Base-by-base conservation (phyloP, 2,113 vertebrate genomes). In the Nannobrachium achirus region DNA sequence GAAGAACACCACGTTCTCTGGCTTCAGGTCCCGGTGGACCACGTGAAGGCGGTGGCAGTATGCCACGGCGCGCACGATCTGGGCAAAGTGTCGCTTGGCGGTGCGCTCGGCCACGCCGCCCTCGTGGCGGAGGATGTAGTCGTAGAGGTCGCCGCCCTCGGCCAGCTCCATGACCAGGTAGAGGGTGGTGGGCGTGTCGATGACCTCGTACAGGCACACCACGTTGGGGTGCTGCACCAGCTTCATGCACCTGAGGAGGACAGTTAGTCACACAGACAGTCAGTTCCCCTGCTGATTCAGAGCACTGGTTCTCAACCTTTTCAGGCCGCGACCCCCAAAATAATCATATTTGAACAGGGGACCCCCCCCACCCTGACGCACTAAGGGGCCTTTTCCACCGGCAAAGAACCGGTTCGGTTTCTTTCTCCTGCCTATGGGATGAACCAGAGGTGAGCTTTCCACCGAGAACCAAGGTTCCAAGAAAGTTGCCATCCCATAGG, bases 151-250 rank as follows among this genome's bases (percentile, higher is more conserved):
- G 0, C 95, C 95, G 0, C 95, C 95, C 0, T 96, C 94, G 0
- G 93, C 95, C 88, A 96, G 93, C 91, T 96, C 95, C 92, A 96
- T 92, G 76, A 96, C 91, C 68, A 96, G 93, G 92, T 95, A 95
- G 70, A 96, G 94, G 79, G 94, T 95, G 89, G 93, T 88, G 3
- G 93, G 93, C 0, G 95, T 96, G 89, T 96, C 94, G 4, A 96
- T 95, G 75, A 95, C 95, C 85, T 96, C 94, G 41, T 95, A 95
- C 19, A 96, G 93, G 3, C 93, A 93, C 15, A 96, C 95, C 80
- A 96, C 95, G 0, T 96, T 96, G 83, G 95, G 95, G 81, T 96
- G 95, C 87, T 94, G 95, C 57, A 96, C 95, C 86, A 94, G 86
- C 86, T 94, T 94, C 95, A 96, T 95, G 83, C 95, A 96, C 66